A percentile compares a stretch with the other conserved stretches of the same genome.
phyloP scores from a whole-genome alignment of 2,888 invertebrate genomes.

The Dorcus parallelipipedus region DNA sequence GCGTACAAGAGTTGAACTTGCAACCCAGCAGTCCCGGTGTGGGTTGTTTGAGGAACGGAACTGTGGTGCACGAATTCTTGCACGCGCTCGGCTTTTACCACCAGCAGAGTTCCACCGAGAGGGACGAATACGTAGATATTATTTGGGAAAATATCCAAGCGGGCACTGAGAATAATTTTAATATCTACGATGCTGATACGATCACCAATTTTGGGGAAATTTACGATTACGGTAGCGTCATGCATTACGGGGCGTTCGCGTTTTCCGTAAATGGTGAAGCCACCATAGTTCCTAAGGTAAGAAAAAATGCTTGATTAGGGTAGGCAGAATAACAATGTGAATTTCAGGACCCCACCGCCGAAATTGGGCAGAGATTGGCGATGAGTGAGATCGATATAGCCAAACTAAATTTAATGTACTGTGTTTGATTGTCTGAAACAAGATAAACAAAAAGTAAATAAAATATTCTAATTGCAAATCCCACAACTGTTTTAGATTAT shows the following conservation, averaged over 20 bases:
- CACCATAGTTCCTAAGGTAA: constrained; percentile 62
- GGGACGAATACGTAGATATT: constrained; percentile 73
- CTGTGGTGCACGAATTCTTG: constrained; percentile 73
- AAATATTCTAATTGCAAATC: too few species aligned
- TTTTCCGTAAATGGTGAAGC: constrained; percentile 65
- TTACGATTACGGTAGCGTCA: constrained; percentile 70
- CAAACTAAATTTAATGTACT: constrained; percentile 60
- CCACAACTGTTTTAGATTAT: too few species aligned
- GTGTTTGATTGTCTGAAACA: background rate
- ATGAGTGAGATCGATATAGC: constrained; percentile 57
- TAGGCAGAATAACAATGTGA: constrained; percentile 7
- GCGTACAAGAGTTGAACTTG: constrained; percentile 14
- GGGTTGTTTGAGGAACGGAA: constrained; percentile 60
- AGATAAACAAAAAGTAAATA: too few species aligned
- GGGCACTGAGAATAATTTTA: constrained; percentile 60
- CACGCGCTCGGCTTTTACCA: constrained; percentile 81
- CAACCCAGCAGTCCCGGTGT: constrained; percentile 42
- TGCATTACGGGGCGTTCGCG: constrained; percentile 68
- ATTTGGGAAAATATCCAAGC: constrained; percentile 67
- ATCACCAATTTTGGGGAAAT: constrained; percentile 64
- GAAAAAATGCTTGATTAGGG: background rate
- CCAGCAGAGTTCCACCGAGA: constrained; percentile 75
- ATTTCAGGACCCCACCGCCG: constrained; percentile 48
- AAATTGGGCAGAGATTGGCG: constrained; percentile 57
- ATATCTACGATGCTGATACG: constrained; percentile 61